Evolutionary conservation across 2,797 vertebrate genomes (phyloP), one percentile per base, ranked within the genome.

Genomic region (Catamblyrhynchus diadema): DNA sequence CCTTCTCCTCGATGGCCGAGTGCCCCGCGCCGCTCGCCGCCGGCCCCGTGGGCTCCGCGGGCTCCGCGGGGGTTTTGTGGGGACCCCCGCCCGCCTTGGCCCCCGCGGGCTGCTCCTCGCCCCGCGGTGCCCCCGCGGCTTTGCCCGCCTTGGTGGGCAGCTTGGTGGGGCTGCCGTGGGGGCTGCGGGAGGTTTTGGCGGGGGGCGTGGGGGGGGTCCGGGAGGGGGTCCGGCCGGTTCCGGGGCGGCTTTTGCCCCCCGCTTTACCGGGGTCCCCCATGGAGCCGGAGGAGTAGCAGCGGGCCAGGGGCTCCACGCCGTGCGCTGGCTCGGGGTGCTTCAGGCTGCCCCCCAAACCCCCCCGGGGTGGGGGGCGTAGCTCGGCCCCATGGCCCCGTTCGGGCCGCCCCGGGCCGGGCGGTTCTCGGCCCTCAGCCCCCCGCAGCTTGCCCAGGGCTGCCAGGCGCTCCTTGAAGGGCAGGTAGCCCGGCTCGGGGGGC

Each of bases 1-100:
- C 99, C 93, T 99, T 99, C 97, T 99, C 99, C 97, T 99, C 99
- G 9, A 99, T 99, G 95, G 99, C 98, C 0, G 99, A 99, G 25
- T 99, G 99, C 51, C 95, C 6, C 41, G 73, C 35, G 1, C 59
- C 51, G 0, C 81, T 41, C 3, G 78, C 14, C 10, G 74, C 2
- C 24, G 80, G 18, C 88, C 45, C 87, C 2, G 24, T 1, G 48
- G 88, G 14, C 8, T 95, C 94, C 7, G 54, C n/a, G 7, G 62
- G 3, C 1, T 13, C 47, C 0, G 66, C 5, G 0, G 62, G 42
- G 2, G 32, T 0, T 61, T 95, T 93, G 14, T 72, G 81, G 24
- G 81, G 14, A 6, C 10, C 71, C 32, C 33, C 84, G 1, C 27
- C 7, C 0, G 37, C 75, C 13, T 91, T 95, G 66, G 80, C 6